phyloP scores from a whole-genome alignment of 2,888 invertebrate species.

The Hydrotaea cyrtoneurina region DNA sequence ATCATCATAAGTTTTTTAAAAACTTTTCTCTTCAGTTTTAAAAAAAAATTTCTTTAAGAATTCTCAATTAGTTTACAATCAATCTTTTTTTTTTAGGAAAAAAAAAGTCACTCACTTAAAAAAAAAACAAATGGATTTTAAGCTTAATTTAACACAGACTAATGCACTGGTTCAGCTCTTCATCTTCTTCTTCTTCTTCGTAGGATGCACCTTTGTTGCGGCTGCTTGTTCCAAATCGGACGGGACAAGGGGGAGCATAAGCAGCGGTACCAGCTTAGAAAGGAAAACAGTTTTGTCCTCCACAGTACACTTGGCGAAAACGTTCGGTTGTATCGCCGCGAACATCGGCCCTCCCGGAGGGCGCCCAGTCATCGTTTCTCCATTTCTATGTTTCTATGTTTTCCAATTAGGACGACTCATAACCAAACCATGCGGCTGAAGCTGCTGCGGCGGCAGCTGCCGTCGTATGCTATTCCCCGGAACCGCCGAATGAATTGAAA shows the following conservation, averaged over 20 bases:
- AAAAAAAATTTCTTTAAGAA: conserved; percentile 58
- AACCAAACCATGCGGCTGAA: conserved; percentile 79
- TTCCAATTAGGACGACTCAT: conserved; percentile 76
- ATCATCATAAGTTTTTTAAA: conserved; percentile 62
- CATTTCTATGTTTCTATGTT: neutral
- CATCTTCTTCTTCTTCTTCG: neutral
- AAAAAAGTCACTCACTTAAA: conserved; percentile 33
- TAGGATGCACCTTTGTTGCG: too few relatives aligned
- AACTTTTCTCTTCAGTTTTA: conserved; percentile 51
- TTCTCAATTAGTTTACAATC: conserved; percentile 53
- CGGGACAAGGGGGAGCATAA: conserved; percentile 25
- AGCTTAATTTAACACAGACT: conserved; percentile 76
- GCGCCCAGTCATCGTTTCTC: too few relatives aligned
- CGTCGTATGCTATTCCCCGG: conserved; percentile 79
- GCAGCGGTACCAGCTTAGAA: too few relatives aligned
- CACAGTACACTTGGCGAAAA: neutral
- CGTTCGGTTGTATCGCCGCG: neutral
- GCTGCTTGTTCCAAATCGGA: neutral
- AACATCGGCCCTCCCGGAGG: too few relatives aligned
- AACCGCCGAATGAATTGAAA: conserved; percentile 80
- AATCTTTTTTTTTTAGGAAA: conserved; percentile 29
- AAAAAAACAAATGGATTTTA: neutral
- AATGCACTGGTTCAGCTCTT: conserved; percentile 76
- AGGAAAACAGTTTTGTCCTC: too few relatives aligned
- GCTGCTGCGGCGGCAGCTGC: conserved; percentile 70